Evolutionary conservation across 2,888 invertebrate genomes (phyloP), one percentile per base, ranked within the genome.

Genomic region (Anagyrus pseudococci): DNA sequence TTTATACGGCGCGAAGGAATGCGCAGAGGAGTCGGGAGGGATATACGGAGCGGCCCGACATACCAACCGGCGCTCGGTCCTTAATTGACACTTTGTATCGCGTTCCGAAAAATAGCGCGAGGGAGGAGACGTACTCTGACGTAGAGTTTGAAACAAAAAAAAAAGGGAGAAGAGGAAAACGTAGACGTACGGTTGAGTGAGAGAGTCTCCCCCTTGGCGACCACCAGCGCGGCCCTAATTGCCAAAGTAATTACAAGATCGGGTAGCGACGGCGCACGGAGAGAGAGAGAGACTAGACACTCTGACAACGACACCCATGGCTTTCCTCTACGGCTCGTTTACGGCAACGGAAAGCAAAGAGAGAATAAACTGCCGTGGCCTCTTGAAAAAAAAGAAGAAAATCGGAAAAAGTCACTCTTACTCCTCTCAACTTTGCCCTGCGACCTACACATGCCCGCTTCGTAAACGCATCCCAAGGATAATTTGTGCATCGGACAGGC

Each of bases 41-140:
- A n/a, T n/a, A n/a, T n/a, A n/a, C 68, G 67, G 69, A 64, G 61
- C 68, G 47, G 47, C 43, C 19, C 44, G 17, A 63, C 61, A 68
- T 67, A 66, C 67, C 57, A 67, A 60, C 59, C 65, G 67, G 67
- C 65, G 67, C 68, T 69, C 53, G 44, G 47, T 66, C 59, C 71
- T 75, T 78, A 76, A 78, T 77, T 78, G 76, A 76, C 72, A 71
- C 68, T 71, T 71, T 70, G 71, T 71, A 71, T 71, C 64, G 66
- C 62, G 62, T 58, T 58, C 63, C 60, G n/a, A n/a, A n/a, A n/a
- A n/a, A n/a, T n/a, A n/a, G n/a, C n/a, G n/a, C n/a, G n/a, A n/a
- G n/a, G n/a, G n/a, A n/a, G n/a, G n/a, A n/a, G n/a, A n/a, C n/a
- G n/a, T n/a, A n/a, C n/a, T n/a, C n/a, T n/a, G n/a, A n/a, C n/a